These are phyloP conservation scores for Microplitis mediator DNA, from an alignment of 1,140 invertebrate species.

Conservation along the genomic window DNA sequence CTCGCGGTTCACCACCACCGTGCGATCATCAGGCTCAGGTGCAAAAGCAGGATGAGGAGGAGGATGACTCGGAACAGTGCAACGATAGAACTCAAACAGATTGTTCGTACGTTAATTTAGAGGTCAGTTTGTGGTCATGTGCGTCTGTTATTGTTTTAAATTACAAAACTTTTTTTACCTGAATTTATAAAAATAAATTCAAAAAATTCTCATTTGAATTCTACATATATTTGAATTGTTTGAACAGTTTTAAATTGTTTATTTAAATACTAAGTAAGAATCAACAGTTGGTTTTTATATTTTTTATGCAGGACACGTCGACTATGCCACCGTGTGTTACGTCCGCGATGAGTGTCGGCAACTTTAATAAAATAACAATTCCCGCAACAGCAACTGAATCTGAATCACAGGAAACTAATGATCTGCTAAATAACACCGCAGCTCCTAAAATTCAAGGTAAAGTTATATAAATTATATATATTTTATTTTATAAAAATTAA, in stretches of 20 bases:
- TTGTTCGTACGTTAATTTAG: conserved; percentile 60
- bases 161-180: neutral
- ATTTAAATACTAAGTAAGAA: neutral
- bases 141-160: neutral
- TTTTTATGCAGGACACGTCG: conserved; percentile 42
- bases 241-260: too few relatives aligned
- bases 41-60: conserved; percentile 42
- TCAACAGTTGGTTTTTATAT: conserved; percentile 9
- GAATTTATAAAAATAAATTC: too few relatives aligned
- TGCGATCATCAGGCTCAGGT: conserved; percentile 40
- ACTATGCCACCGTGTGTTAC: conserved; percentile 51
- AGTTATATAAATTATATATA: conserved; percentile 26
- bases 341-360: conserved; percentile 52
- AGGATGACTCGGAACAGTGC: conserved; percentile 41
- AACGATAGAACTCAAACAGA: conserved; percentile 54
- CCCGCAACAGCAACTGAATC: conserved; percentile 34
- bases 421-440: conserved; percentile 48
- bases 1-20: conserved; percentile 31
- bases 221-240: too few relatives aligned
- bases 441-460: conserved; percentile 47
- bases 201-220: too few relatives aligned
- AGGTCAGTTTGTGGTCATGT: conserved; percentile 38
- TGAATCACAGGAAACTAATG: conserved; percentile 38
- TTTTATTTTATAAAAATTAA: neutral
- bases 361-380: conserved; percentile 51